Evolutionary conservation across 2,797 vertebrate genomes (phyloP).

Genomic region (Anabas testudineus): DNA sequence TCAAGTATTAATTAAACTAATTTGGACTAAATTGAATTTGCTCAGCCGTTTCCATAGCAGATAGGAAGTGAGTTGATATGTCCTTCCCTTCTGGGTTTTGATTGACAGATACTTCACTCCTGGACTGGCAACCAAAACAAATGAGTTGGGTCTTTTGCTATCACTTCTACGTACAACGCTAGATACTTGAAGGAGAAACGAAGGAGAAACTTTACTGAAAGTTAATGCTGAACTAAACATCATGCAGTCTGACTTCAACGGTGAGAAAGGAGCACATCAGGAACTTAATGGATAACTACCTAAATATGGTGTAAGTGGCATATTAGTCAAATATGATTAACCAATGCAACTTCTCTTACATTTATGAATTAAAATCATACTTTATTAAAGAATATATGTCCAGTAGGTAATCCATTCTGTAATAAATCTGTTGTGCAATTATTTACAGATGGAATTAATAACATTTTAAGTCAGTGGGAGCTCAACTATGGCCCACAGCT

Average conservation of each 20-base stretch:
- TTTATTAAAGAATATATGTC: constrained; percentile 4
- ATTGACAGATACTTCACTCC: constrained; percentile 33
- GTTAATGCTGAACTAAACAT: too few species aligned
- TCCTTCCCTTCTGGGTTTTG: constrained; percentile 19
- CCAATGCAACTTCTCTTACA: constrained; percentile 27
- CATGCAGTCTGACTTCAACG: too few species aligned
- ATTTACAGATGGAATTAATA: too few species aligned
- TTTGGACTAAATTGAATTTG: constrained; percentile 51
- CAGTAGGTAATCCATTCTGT: too few species aligned
- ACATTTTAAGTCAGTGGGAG: too few species aligned
- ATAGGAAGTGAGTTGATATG: constrained; percentile 13
- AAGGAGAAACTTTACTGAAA: background rate
- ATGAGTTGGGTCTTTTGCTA: background rate
- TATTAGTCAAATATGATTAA: constrained; percentile 17
- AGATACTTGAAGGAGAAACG: background rate
- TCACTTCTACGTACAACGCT: background rate
- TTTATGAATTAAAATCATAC: constrained; percentile 19
- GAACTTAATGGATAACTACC: constrained; percentile 1
- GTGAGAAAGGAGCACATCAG: constrained; percentile 14
- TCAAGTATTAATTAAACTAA: constrained; percentile 54
- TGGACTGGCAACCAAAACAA: background rate
- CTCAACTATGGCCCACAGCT: background rate
- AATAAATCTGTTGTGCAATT: background rate
- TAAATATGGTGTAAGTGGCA: constrained; percentile 6
- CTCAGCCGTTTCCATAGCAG: constrained; percentile 25